Evolutionary conservation across 2,888 invertebrate genomes (phyloP), one percentile per base, ranked within the genome.

Genomic region (Rhingia rostrata): DNA sequence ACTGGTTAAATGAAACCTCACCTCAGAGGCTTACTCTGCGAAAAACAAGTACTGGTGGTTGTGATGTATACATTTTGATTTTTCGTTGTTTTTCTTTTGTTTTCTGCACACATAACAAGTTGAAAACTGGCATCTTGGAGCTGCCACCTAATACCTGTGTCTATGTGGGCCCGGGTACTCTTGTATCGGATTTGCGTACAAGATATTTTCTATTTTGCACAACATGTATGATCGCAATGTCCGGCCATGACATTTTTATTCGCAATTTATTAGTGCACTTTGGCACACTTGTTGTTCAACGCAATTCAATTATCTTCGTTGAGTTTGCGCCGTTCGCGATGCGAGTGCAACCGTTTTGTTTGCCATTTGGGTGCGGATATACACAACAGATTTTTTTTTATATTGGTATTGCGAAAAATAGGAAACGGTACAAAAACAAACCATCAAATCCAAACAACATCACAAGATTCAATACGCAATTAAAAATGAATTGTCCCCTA

Each of bases 261-360:
- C 69, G 39, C 56, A 47, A 78, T 83, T 73, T 73, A 77, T 83
- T 69, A 64, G 78, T 78, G 83, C 78, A 78, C 67, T 83, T 83
- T 84, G 33, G 79, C 79, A 84, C 84, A 84, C 84, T 84, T 84
- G 84, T 84, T 84, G 84, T 84, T 84, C 60, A 69, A 79, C 69
- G 73, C 83, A 74, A 79, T 78, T 78, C 78, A 78, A 78, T 83
- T 79, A 53, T 54, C 6, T 60, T 84, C 84, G 84, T 84, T 10
- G 84, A 84, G 84, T 84, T 84, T 84, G 84, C 84, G 84, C 69
- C 45, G 14, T 43, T 53, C 9, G 45, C 35, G 22, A 22, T 22
- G 22, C 4, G 39, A 47, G 54, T 69, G 69, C 74, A 79, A 69
- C 32, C 39, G 22, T 22, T 69, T 72, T 84, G 60, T 84, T 84